Conservation (phyloP, 1,140 invertebrate species). For the Hestina assimilis region DNA sequence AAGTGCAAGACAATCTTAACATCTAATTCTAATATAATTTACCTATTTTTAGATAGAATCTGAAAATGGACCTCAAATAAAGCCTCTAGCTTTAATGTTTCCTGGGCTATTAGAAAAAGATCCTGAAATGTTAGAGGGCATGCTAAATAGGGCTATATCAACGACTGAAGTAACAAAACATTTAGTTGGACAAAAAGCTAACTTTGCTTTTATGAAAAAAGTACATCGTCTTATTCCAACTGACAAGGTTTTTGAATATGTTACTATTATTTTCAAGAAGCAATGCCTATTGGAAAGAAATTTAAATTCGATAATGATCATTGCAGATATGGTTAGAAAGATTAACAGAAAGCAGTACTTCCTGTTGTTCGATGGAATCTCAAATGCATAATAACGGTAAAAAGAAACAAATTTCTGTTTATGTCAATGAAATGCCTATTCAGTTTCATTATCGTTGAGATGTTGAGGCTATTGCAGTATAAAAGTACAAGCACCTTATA, state of each 20-base stretch:
- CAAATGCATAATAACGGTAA: conserved; percentile 9
- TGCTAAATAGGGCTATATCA: conserved; percentile 57
- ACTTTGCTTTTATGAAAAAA: conserved; percentile 63
- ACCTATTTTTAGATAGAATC: conserved; percentile 47
- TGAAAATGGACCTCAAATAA: conserved; percentile 49
- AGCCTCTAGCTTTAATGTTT: conserved; percentile 58
- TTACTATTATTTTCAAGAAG: background rate
- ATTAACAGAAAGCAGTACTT: conserved; percentile 48
- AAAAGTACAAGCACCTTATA: no score
- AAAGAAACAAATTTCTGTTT: no score
- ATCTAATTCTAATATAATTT: no score
- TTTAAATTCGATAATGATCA: conserved; percentile 1
- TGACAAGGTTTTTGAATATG: conserved; percentile 47
- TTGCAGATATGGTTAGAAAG: conserved; percentile 58
- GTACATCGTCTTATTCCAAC: conserved; percentile 51
- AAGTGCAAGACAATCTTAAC: no score
- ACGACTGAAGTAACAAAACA: conserved; percentile 65
- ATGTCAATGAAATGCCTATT: no score
- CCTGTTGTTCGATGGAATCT: conserved; percentile 28
- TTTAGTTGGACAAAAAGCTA: conserved; percentile 61
- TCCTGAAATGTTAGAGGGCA: conserved; percentile 46
- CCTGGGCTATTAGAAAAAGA: conserved; percentile 52
- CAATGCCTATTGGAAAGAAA: no score
- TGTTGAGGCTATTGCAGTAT: no score
- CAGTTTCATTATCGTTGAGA: no score